Base-by-base conservation (phyloP, 2,888 invertebrate species). In the Pheosia tremula region DNA sequence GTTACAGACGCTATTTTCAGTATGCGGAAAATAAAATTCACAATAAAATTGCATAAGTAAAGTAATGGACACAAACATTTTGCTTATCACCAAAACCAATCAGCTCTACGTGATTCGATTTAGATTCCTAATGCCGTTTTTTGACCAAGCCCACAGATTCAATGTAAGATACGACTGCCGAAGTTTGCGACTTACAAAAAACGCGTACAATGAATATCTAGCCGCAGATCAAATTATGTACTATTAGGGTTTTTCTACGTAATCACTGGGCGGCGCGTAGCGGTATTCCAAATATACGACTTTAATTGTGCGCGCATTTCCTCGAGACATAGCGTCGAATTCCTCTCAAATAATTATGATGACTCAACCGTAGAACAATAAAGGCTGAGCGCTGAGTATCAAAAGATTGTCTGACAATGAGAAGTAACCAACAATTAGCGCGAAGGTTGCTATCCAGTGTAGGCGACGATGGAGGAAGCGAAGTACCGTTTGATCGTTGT, bases 61-160 rank as follows among this genome's bases (percentile, higher is more conserved):
- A 45, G n/a, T 53, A 65, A 69, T 58, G 59, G 58, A 53, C 56
- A 57, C 49, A 80, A 83, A 84, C 82, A 80, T 80, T 74, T 78
- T 72, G 77, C 75, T 81, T 85, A 85, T 86, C 83, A 71, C 75
- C 82, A 85, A 84, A 89, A 85, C 80, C 82, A 83, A 90, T 87
- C 81, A 74, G 68, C 63, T 74, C 77, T 82, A 90, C 91, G 90
- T 90, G 91, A 89, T 87, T 91, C 87, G 83, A 91, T 91, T 90
- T 86, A 83, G 78, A 83, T 84, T 85, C 79, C 72, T 80, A 79
- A 81, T 80, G 80, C 80, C 66, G 79, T 86, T 87, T 87, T 50
- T 87, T 86, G 66, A 59, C 24, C 60, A 63, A 67, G 71, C 67
- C 75, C 75, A 69, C 68, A 68, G 80, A 84, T 80, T 81, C 70